Evolutionary conservation across 2,113 vertebrate genomes (phyloP), one percentile per base, ranked within the genome.

Genomic region (Oxyura jamaicensis): DNA sequence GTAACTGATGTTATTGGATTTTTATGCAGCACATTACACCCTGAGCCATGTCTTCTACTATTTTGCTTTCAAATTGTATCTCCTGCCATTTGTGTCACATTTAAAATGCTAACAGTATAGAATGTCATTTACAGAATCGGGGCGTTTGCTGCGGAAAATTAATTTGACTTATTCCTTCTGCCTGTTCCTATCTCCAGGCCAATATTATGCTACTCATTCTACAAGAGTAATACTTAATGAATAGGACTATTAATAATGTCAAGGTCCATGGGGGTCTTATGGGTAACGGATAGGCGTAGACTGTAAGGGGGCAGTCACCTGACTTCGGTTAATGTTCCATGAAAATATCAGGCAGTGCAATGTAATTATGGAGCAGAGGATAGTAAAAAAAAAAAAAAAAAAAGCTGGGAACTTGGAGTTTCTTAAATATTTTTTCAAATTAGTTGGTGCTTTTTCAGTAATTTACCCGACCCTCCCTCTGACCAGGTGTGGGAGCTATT

Each of bases 171-270:
- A 98, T 98, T 99, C 98, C 98, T 98, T 98, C 98, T 98, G 98
- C 98, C 98, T 98, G 98, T 98, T 98, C 98, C 98, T 98, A 98
- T 99, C 98, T 99, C 97, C 98, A 98, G 98, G 99, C 98, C 98
- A 98, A 99, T 99, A 99, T 99, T 99, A 99, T 98, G 98, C 98
- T 98, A 98, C 98, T 98, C 98, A 98, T 99, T 98, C 99, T 98
- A 99, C 99, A 99, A 98, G 98, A 99, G 99, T 98, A 98, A 99
- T 99, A 99, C 99, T 99, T 99, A 99, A 99, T 99, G 98, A 99
- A 99, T 98, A 98, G 98, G 98, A 98, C 98, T 99, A 99, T 99
- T 99, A 99, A 99, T 99, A 98, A 98, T 98, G 97, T 98, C 98
- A 98, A 97, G 98, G 98, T 99, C 98, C 98, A 97, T 97, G 97